phyloP scores from a whole-genome alignment of 2,888 invertebrate genomes.

The Scaptomyza polygonia region DNA sequence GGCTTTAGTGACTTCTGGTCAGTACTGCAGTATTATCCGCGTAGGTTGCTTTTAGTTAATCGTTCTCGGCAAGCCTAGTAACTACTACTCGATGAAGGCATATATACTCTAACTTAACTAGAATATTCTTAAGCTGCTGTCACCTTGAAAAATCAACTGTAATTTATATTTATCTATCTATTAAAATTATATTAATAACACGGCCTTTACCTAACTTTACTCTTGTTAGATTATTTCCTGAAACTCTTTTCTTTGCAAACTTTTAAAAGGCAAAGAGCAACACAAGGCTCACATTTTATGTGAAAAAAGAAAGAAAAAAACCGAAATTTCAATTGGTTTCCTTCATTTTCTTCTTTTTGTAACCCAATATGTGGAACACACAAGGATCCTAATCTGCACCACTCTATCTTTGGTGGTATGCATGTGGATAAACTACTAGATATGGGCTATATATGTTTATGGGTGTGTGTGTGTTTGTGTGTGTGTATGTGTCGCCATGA shows the following conservation, averaged over 20 bases:
- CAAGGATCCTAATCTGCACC: slow-evolving; percentile 14
- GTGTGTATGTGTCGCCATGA: slow-evolving; percentile 22
- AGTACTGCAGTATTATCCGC: no score
- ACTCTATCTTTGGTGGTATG: neutral
- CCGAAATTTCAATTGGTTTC: slow-evolving; percentile 10
- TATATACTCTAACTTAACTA: no score
- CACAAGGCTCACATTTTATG: slow-evolving; percentile 1
- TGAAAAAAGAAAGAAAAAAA: neutral
- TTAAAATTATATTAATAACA: neutral
- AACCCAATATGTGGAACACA: neutral
- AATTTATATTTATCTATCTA: neutral
- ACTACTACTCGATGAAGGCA: no score
- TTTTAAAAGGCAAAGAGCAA: neutral
- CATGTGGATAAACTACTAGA: neutral
- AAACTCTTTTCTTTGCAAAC: slow-evolving; percentile 2
- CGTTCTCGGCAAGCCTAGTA: no score
- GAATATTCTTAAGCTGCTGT: no score
- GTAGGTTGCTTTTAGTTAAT: no score
- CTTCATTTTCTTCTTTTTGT: neutral
- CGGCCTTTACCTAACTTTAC: neutral
- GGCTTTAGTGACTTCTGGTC: no score
- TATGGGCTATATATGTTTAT: neutral
- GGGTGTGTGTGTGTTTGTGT: neutral
- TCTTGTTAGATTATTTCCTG: neutral
- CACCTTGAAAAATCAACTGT: neutral